Conservation (phyloP, 2,888 invertebrate species). For the Cephus sareptanus region DNA sequence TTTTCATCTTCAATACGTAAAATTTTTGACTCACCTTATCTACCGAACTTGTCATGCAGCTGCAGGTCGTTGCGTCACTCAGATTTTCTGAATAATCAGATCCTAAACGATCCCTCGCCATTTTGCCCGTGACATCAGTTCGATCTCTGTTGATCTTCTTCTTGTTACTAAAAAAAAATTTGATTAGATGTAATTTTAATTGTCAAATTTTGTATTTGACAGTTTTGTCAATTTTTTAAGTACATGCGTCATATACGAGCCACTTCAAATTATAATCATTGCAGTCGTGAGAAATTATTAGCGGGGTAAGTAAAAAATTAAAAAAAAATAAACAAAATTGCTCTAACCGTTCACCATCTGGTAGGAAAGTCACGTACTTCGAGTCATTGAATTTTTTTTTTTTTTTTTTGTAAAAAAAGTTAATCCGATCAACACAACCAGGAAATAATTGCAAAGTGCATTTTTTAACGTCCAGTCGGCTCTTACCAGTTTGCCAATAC, state of each 20-base stretch:
- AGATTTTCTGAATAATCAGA: constrained; percentile 59
- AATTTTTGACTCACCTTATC: constrained; percentile 48
- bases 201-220: too few species aligned
- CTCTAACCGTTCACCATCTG: background rate
- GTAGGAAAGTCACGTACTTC: background rate
- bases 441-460: background rate
- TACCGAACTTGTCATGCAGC: constrained; percentile 53
- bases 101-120: constrained; percentile 57
- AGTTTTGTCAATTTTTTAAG: background rate
- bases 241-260: too few species aligned
- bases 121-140: constrained; percentile 47
- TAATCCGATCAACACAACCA: background rate
- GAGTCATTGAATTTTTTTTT: background rate
- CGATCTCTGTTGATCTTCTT: background rate
- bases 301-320: too few species aligned
- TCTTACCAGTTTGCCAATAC: background rate
- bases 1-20: background rate
- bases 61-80: constrained; percentile 60
- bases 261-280: too few species aligned
- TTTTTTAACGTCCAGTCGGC: background rate
- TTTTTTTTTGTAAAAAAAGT: background rate
- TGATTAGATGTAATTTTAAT: background rate
- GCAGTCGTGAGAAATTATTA: too few species aligned
- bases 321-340: too few species aligned
- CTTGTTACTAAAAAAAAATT: background rate